Evolutionary conservation across 2,888 invertebrate species (phyloP).

Genomic region (Ctena decussata): DNA sequence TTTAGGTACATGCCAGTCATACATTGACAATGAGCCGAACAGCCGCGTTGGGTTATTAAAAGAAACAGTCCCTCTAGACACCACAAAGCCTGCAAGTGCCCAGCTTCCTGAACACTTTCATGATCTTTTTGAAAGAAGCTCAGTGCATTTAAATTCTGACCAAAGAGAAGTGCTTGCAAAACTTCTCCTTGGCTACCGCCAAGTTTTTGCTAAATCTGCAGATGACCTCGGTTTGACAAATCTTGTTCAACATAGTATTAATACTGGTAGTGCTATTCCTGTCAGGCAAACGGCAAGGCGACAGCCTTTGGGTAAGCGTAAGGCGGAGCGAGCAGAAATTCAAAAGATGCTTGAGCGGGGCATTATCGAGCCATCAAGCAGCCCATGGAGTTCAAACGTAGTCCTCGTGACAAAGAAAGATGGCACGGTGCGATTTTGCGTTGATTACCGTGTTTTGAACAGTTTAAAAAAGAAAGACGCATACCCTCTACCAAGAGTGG

Average conservation of each 20-base stretch:
- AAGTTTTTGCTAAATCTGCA: slow-evolving; percentile 5
- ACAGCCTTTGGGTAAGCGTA: slow-evolving; percentile 29
- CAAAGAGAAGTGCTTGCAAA: too few relatives aligned
- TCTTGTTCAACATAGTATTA: slow-evolving; percentile 31
- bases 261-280: slow-evolving; percentile 33
- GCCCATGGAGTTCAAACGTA: slow-evolving; percentile 54
- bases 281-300: slow-evolving; percentile 35
- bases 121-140: background rate
- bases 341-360: slow-evolving; percentile 46
- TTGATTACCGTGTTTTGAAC: slow-evolving; percentile 68
- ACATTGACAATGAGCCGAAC: background rate
- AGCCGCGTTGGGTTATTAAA: background rate
- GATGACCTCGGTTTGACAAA: slow-evolving; percentile 1
- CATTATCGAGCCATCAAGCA: slow-evolving; percentile 48
- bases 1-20: background rate
- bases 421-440: slow-evolving; percentile 22
- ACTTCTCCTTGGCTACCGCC: background rate
- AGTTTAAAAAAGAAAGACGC: slow-evolving; percentile 57
- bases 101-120: slow-evolving; percentile 3
- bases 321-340: slow-evolving; percentile 36
- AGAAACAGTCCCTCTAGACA: background rate
- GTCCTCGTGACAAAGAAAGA: slow-evolving; percentile 60
- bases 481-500: slow-evolving; percentile 66
- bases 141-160: background rate
- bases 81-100: background rate